Base-by-base conservation (phyloP, 2,113 vertebrate genomes). In the Anarhynchus alexandrinus region DNA sequence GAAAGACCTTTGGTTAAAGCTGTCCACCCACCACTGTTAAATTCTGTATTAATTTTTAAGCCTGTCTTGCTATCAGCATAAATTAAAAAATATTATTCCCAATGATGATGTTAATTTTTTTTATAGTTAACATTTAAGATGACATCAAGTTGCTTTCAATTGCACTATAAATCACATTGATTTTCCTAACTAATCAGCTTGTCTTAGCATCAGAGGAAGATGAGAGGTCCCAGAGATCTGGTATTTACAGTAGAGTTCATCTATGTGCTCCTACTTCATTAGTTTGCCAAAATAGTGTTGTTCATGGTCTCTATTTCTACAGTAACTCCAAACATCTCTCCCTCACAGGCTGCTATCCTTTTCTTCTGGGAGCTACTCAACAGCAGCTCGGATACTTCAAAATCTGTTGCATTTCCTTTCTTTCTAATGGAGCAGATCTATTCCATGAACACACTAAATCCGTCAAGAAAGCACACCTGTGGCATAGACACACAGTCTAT, bases 101-200 rank as follows among this genome's bases (percentile, higher is more conserved):
- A 80, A 17, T 47, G 2, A 36, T 23, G 2, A 59, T 26, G 3
- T 12, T 45, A 3, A 1, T 0, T 30, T 32, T 55, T 45, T 25
- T 62, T 12, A 59, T 11, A 54, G 19, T 22, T 57, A 72, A 57
- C 20, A 57, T 36, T 80, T 57, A 65, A 54, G 11, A 6, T 66
- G 16, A n/a, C 17, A 40, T 12, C 12, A 93, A 34, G 3, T 76
- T 77, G 10, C 7, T 72, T 69, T 71, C 32, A 52, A 57, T 11
- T 59, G 12, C 14, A 83, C 40, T 36, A 26, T 32, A 59, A 71
- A 57, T 57, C 11, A 11, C 7, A 36, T 25, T 55, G 49, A 34
- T 70, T 84, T 90, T 82, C 55, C 65, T 57, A 61, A 52, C 29
- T 58, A 65, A 59, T 62, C 25, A 70, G 8, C 40, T 67, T 49